phyloP scores from a whole-genome alignment of 1,140 invertebrate genomes.

The Aphidius ervi region DNA sequence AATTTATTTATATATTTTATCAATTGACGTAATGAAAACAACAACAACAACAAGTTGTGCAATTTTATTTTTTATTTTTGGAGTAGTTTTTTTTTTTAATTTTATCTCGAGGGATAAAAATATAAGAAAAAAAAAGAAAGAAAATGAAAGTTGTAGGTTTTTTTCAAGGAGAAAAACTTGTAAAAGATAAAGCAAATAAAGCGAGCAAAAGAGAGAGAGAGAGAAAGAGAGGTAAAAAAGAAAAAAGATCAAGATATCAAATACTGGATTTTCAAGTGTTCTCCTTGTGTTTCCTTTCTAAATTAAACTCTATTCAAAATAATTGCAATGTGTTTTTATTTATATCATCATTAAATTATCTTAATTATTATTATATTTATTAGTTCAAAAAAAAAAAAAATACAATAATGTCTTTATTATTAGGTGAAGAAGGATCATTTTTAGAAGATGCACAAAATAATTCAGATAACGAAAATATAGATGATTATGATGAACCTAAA shows the following conservation, averaged over 20 bases:
- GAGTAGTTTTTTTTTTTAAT: not conserved
- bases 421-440: conserved; percentile 29
- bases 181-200: too few species aligned
- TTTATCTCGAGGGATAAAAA: too few species aligned
- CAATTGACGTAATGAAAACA: too few species aligned
- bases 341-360: too few species aligned
- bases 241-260: too few species aligned
- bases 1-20: not conserved
- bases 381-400: conserved; percentile 12
- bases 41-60: not conserved
- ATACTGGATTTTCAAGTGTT: too few species aligned
- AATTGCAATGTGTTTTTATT: too few species aligned
- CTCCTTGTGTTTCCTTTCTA: not conserved
- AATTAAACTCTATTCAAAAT: not conserved
- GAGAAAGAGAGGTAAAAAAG: too few species aligned
- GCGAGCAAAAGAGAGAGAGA: too few species aligned
- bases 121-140: too few species aligned
- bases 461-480: conserved; percentile 31
- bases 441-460: conserved; percentile 33
- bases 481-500: conserved; percentile 26
- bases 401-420: conserved; percentile 18
- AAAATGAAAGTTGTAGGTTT: too few species aligned
- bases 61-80: not conserved
- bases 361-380: not conserved
- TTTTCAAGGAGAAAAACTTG: too few species aligned